Evolutionary conservation across 2,797 vertebrate genomes (phyloP).

Genomic region (Acipenser transmontanus): DNA sequence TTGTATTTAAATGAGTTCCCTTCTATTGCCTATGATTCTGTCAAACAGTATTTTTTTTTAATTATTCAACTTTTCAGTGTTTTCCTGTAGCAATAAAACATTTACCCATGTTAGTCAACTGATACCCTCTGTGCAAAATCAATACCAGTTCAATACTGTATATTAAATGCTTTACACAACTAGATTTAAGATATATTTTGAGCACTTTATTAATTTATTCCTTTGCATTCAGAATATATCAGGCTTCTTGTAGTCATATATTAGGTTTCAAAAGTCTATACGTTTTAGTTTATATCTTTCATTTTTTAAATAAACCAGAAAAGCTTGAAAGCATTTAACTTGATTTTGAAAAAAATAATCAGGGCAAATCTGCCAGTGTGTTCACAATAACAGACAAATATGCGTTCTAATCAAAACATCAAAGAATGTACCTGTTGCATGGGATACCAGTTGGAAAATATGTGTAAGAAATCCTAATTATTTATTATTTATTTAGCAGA

Average conservation of each 20-base stretch:
- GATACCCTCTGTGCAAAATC: constrained; percentile 15
- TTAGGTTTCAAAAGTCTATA: neutral
- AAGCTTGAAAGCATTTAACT: constrained; percentile 3
- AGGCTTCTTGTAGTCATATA: constrained; percentile 7
- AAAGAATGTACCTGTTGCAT: constrained; percentile 8
- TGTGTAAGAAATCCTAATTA: constrained; percentile 15
- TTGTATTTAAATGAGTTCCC: constrained; percentile 39
- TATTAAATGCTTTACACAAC: constrained; percentile 20
- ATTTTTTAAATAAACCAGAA: too few species aligned
- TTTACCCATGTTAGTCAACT: neutral
- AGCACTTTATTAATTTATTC: constrained; percentile 74
- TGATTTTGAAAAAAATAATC: constrained; percentile 5
- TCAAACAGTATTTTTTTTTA: constrained; percentile 28
- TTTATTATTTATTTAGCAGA: constrained; percentile 8
- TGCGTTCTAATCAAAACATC: too few species aligned
- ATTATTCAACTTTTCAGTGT: neutral
- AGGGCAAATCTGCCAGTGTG: constrained; percentile 13
- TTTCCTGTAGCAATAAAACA: neutral
- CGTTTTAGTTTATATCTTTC: constrained; percentile 2
- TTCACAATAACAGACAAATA: constrained; percentile 16
- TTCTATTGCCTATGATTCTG: constrained; percentile 29
- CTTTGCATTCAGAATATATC: constrained; percentile 37
- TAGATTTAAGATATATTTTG: constrained; percentile 47
- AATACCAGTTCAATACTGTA: constrained; percentile 33
- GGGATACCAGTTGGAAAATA: constrained; percentile 14